Evolutionary conservation across 2,797 vertebrate species (phyloP), one percentile per base, ranked within the genome.

Genomic region (Glossophaga mutica): DNA sequence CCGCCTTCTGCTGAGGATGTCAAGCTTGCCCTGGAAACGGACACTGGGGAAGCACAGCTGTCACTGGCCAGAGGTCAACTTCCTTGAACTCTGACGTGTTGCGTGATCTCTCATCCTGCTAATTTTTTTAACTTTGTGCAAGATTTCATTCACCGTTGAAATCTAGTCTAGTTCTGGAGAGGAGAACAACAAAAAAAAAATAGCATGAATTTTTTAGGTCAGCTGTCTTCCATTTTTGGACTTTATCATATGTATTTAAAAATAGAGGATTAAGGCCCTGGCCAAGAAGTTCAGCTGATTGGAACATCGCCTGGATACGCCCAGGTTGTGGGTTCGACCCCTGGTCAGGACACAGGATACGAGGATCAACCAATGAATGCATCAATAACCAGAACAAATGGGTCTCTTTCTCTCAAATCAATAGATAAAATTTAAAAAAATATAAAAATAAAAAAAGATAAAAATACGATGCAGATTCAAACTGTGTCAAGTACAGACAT

Each of bases 1-100:
- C 26, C 57, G 85, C 82, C 68, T 91, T 84, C 37, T 88, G 83
- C 18, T 73, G 70, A 50, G 48, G 65, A 91, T 97, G 97, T 96
- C 76, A 39, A 32, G 22, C 44, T 74, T 62, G 0, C 3, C 71
- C 50, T 92, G 0, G 7, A 96, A 97, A 90, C 90, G 82, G 0
- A 6, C 9, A 0, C 39, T 73, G 4, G 42, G 81, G 57, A 70
- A 34, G 6, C 78, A 26, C 26, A 57, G 5, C 26, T 85, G 3
- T 5, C 62, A 8, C 39, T 73, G 42, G 22, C 42, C 70, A 2
- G 29, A 37, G 29, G 34, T 44, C 46, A 86, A 26, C 10, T 5
- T 32, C 48, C 76, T 46, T 37, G 46, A 59, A 44, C 9, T 70
- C n/a, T 46, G 67, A 96, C 68, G 26, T 71, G 8, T 39, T 81